These are phyloP conservation scores for Xestia xanthographa DNA, from an alignment of 2,888 invertebrate species.

Conservation along the genomic window DNA sequence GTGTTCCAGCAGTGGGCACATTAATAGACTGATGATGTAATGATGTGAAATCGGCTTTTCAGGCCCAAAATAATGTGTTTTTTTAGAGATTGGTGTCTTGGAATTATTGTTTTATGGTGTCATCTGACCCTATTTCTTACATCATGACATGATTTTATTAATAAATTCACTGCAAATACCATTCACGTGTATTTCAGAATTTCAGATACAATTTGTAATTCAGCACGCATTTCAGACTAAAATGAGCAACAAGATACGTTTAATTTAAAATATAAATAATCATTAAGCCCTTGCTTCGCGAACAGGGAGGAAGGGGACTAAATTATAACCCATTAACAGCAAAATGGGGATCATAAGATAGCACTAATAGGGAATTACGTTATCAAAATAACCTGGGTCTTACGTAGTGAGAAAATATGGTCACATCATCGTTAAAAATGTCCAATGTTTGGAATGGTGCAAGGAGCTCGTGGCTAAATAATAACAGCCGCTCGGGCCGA, in stretches of 20 bases:
- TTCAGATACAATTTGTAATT: slow-evolving; percentile 7
- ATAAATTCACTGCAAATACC: neutral
- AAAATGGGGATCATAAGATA: slow-evolving; percentile 51
- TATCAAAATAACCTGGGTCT: slow-evolving; percentile 22
- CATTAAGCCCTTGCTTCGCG: slow-evolving; percentile 44
- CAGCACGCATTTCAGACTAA: slow-evolving; percentile 20
- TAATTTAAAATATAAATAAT: slow-evolving; percentile 59
- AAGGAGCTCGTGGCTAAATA: too few species aligned
- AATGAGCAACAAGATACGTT: slow-evolving; percentile 39
- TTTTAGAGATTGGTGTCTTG: too few species aligned
- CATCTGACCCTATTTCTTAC: too few species aligned
- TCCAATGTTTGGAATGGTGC: too few species aligned
- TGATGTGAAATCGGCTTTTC: too few species aligned
- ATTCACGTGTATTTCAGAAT: neutral
- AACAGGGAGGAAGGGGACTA: slow-evolving; percentile 28
- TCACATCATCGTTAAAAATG: neutral
- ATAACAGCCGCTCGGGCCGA: too few species aligned
- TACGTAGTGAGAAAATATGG: neutral
- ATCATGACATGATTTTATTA: neutral
- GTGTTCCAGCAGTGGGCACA: too few species aligned
- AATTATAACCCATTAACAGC: slow-evolving; percentile 53
- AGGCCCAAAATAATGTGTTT: too few species aligned
- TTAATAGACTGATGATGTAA: too few species aligned
- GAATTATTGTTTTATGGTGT: too few species aligned
- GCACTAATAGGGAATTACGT: slow-evolving; percentile 41